Base-by-base conservation (phyloP, 2,797 vertebrate genomes). In the Philypnodon macrostomus region DNA sequence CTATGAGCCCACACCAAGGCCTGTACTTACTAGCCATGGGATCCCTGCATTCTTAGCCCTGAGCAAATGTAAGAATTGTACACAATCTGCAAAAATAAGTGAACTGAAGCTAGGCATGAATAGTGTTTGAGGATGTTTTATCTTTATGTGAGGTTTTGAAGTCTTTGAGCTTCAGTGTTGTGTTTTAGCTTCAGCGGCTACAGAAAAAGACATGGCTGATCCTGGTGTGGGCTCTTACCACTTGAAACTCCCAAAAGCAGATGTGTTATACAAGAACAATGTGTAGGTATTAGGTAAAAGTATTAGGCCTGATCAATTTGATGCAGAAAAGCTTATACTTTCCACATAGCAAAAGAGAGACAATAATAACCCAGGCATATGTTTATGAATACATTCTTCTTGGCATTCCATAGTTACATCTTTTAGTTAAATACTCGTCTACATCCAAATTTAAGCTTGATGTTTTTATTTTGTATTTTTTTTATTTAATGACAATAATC, bases 11-110 rank as follows among this genome's bases (percentile, higher is more conserved):
- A 63, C 67, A 73, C 67, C 45, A 37, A 53, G 29, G 53, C 77
- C 65, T 75, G 73, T 64, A 55, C 63, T 4, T 54, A 74, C 79
- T 54, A 7, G 63, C 47, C 45, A 12, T 15, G 5, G 16, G 16
- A 21, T 67, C 37, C 50, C 48, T 23, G 14, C 63, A 50, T 63
- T 61, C 41, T 50, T 63, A 69, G 37, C 52, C 15, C 16, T 1
- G 0, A 51, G 40, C 47, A 23, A 16, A 19, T 3, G 14, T n/a
- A 15, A 12, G n/a, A 8, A 8, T 15, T 10, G 45, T 24, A 15
- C 15, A 6, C 1, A 5, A 0, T 10, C 30, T n/a, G 5, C 33
- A 23, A 7, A 27, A 1, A 27, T 2, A 24, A 26, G 7, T 45
- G 26, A 27, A 41, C 1, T 26, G 1, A 23, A 21, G 5, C 7